phyloP scores from a whole-genome alignment of 2,113 vertebrate species.

The Syrrhaptes paradoxus region DNA sequence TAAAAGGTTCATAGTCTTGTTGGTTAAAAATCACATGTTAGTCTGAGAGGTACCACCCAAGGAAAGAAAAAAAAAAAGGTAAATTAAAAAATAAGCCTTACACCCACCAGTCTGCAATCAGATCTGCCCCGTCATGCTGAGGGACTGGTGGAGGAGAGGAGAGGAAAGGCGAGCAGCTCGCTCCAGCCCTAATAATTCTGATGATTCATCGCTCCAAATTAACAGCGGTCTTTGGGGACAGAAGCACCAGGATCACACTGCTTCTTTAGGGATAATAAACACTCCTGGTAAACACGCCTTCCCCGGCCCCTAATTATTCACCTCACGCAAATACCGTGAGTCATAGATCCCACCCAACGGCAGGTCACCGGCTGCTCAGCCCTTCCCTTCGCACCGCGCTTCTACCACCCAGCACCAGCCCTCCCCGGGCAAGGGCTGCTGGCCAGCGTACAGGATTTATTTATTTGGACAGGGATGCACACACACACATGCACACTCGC shows the following conservation, averaged over 20 bases:
- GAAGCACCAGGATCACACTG: slow-evolving; percentile 32
- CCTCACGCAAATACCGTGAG: slow-evolving; percentile 65
- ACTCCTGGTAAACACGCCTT: slow-evolving; percentile 63
- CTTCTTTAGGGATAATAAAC: slow-evolving; percentile 69
- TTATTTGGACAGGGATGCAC: neutral
- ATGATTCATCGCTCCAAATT: slow-evolving; percentile 68
- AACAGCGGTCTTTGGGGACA: slow-evolving; percentile 45
- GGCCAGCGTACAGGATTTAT: neutral
- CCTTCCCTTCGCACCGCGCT: neutral
- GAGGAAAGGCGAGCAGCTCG: slow-evolving; percentile 21
- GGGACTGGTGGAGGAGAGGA: slow-evolving; percentile 19
- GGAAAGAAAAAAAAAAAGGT: neutral
- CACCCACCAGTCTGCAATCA: neutral
- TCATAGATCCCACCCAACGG: slow-evolving; percentile 69
- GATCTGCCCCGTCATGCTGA: slow-evolving; percentile 52
- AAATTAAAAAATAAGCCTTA: neutral
- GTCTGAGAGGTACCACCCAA: neutral
- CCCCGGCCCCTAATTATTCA: slow-evolving; percentile 46
- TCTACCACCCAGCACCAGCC: slow-evolving; percentile 12
- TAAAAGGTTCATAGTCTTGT: neutral
- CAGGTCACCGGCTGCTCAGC: slow-evolving; percentile 23
- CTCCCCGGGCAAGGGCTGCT: neutral
- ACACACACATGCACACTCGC: neutral
- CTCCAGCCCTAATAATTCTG: slow-evolving; percentile 58
- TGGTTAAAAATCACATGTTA: neutral